These are phyloP conservation scores for Nannospalax galili DNA, from an alignment of 2,113 vertebrate genomes.

Conservation along the genomic window DNA sequence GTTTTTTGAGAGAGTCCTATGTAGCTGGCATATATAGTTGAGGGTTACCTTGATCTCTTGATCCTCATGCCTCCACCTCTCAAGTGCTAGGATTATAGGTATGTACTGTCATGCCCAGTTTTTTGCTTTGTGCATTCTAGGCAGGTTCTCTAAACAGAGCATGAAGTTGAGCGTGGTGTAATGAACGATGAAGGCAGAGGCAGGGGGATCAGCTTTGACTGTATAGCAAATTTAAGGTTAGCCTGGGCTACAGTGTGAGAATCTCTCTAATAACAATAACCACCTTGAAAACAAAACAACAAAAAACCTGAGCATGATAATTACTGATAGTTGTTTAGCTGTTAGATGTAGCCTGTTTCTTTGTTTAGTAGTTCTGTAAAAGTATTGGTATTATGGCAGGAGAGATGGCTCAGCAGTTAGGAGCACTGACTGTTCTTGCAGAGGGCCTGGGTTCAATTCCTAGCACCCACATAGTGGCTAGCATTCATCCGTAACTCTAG, in stretches of 20 bases:
- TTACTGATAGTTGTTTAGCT: slow-evolving; percentile 26
- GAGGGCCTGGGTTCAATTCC: no score
- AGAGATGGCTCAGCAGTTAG: no score
- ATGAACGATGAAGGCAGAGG: background rate
- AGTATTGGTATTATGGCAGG: slow-evolving; percentile 37
- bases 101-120: background rate
- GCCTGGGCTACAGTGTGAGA: background rate
- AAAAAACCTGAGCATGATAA: background rate
- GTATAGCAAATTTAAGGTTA: background rate
- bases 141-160: background rate
- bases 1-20: background rate
- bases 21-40: background rate
- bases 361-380: slow-evolving; percentile 49
- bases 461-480: no score
- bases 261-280: background rate
- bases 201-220: background rate
- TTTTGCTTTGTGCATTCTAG: background rate
- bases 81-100: background rate
- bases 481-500: no score
- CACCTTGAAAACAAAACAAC: background rate
- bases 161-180: background rate
- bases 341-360: slow-evolving; percentile 32
- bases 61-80: background rate
- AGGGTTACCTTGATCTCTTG: background rate
- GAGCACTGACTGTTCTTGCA: no score